Evolutionary conservation across 2,797 vertebrate genomes (phyloP), one percentile per base, ranked within the genome.

Genomic region (Acrossocheilus wenchowensis): DNA sequence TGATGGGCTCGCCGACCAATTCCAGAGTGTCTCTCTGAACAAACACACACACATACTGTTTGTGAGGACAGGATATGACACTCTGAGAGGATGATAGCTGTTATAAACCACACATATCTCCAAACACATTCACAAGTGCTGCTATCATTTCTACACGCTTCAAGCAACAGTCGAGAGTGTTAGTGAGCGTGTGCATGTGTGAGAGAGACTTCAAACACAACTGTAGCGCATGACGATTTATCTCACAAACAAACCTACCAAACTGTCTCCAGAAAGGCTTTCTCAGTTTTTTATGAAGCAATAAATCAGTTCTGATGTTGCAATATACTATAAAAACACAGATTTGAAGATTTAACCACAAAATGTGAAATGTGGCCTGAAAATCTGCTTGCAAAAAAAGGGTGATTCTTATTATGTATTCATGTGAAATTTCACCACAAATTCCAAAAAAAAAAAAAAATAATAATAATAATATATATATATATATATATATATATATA

Each of bases 1-100:
- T 97, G 91, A 98, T 95, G 82, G 96, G 95, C 94, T 98, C 97
- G 71, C 97, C 97, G 0, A 97, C 86, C 90, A 97, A 96, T 88
- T 98, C 97, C 43, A 99, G 94, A 0, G 96, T 97, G 94, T 99
- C 97, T 94, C 95, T 96, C 98, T 99, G 90, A 2, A 92, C 87
- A 82, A 79, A 89, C 57, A 85, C 69, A 85, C 60, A 72, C 77
- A 88, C 73, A 85, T 41, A 86, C 66, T 71, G 82, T 45, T 48
- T 78, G n/a, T 82, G 17, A 23, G 30, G 10, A 79, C 5, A 36
- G 43, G 36, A 84, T 83, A 77, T 79, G 74, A 77, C 85, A 81
- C 50, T 84, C 73, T 80, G 68, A 85, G 43, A 88, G 15, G 43
- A 50, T 78, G 45, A 83, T 41, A 78, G 80, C 73, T 73, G 81